A percentile compares a stretch with the other conserved stretches of the same genome.
Conservation (phyloP, 2,888 invertebrate genomes). For the Syritta pipiens region DNA sequence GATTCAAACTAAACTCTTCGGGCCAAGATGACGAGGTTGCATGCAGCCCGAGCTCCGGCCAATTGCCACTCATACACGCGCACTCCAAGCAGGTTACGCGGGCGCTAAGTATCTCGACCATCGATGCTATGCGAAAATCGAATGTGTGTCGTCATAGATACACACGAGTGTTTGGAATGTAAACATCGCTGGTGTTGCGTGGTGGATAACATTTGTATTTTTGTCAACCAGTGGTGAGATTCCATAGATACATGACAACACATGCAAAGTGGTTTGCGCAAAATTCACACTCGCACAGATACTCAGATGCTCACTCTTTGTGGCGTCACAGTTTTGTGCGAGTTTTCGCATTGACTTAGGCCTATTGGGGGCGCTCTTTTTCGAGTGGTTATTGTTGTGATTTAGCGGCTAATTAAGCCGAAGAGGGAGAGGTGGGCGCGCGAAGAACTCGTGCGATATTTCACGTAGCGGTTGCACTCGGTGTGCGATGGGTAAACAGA, state of each 20-base stretch:
- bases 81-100: slow-evolving; percentile 21
- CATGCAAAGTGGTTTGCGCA: slow-evolving; percentile 38
- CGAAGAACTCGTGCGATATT: slow-evolving; percentile 45
- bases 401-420: slow-evolving; percentile 24
- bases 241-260: neutral
- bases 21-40: slow-evolving; percentile 57
- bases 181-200: slow-evolving; percentile 32
- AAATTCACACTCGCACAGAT: slow-evolving; percentile 27
- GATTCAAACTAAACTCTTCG: slow-evolving; percentile 60
- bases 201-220: slow-evolving; percentile 15
- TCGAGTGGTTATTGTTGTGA: slow-evolving; percentile 4
- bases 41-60: slow-evolving; percentile 53
- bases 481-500: neutral
- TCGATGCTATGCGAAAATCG: slow-evolving; percentile 31
- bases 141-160: slow-evolving; percentile 49
- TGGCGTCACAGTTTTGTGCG: slow-evolving; percentile 50
- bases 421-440: neutral
- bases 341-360: slow-evolving; percentile 42
- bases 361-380: slow-evolving; percentile 3
- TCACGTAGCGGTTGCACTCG: slow-evolving; percentile 38
- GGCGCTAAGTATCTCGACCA: slow-evolving; percentile 6
- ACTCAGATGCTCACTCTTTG: slow-evolving; percentile 14
- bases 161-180: slow-evolving; percentile 21
- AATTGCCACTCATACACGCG: slow-evolving; percentile 48
- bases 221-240: slow-evolving; percentile 3